phyloP scores from a whole-genome alignment of 1,140 invertebrate genomes.

The Drosophila kanapiae region DNA sequence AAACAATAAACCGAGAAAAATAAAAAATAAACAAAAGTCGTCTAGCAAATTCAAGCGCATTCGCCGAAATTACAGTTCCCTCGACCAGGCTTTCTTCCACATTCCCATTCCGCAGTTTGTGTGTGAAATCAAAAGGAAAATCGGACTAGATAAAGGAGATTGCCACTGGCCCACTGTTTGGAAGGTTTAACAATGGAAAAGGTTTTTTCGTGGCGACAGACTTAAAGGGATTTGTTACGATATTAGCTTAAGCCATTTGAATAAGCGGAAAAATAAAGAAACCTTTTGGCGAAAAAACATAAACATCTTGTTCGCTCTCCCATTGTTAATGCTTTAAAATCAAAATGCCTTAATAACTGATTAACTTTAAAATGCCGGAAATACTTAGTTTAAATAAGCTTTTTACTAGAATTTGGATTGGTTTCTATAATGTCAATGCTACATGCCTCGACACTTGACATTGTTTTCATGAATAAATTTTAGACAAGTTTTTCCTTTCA shows the following conservation, averaged over 20 bases:
- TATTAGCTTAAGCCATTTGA: slow-evolving; percentile 68
- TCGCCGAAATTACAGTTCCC: slow-evolving; percentile 67
- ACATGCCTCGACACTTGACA: no score
- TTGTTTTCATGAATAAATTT: no score
- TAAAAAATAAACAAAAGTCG: slow-evolving; percentile 42
- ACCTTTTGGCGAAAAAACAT: slow-evolving; percentile 12
- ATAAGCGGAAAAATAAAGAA: slow-evolving; percentile 61
- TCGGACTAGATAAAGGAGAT: slow-evolving; percentile 60
- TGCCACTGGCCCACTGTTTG: slow-evolving; percentile 5
- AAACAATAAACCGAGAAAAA: slow-evolving; percentile 56
- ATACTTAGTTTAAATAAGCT: not conserved
- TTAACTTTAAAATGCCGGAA: not conserved
- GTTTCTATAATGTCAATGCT: no score
- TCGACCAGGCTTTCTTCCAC: not conserved
- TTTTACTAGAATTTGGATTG: no score
- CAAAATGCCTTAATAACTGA: not conserved
- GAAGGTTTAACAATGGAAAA: not conserved
- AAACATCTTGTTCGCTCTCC: not conserved
- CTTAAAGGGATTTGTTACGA: slow-evolving; percentile 58
- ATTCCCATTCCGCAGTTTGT: slow-evolving; percentile 2
- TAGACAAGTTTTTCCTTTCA: no score
- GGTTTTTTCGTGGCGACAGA: slow-evolving; percentile 9
- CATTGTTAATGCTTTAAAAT: not conserved
- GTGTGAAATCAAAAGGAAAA: slow-evolving; percentile 39
- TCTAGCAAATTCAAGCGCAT: slow-evolving; percentile 64